A percentile compares a stretch with the other conserved stretches of the same genome.
Evolutionary conservation across 2,113 vertebrate genomes (phyloP).

Genomic region (Pycnonotus jocosus): DNA sequence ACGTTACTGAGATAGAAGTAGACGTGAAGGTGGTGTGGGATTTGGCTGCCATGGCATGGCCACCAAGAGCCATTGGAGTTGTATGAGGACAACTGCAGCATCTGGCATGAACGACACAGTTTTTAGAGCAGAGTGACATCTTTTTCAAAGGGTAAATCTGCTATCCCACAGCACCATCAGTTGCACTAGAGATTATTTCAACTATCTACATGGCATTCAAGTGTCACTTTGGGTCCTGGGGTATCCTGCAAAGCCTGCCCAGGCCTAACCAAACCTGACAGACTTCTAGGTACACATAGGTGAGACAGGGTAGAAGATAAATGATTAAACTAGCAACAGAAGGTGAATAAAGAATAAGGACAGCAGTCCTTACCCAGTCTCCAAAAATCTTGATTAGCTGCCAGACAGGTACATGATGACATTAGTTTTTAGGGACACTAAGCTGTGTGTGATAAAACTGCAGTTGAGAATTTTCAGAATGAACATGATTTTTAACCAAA

Average conservation of each 20-base stretch:
- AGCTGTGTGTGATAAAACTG: neutral
- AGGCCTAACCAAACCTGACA: neutral
- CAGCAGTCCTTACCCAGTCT: neutral
- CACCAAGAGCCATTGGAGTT: neutral
- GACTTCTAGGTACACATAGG: neutral
- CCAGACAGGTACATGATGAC: neutral
- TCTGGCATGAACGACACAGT: fast-evolving
- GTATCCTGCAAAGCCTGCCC: neutral
- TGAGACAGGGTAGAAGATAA: neutral
- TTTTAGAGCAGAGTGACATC: neutral
- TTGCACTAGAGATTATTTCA: neutral
- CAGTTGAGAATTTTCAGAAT: neutral
- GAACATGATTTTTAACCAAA: neutral
- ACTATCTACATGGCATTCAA: neutral
- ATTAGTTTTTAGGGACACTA: neutral
- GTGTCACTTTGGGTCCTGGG: neutral
- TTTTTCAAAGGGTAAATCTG: neutral
- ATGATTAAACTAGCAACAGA: neutral
- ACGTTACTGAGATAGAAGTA: neutral
- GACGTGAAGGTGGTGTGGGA: neutral
- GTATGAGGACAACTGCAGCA: neutral
- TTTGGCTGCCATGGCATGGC: neutral
- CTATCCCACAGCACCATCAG: neutral
- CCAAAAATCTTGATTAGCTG: neutral
- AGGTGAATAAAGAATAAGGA: neutral